Evolutionary conservation across 2,888 invertebrate species (phyloP).

Genomic region (Leptothorax acervorum): DNA sequence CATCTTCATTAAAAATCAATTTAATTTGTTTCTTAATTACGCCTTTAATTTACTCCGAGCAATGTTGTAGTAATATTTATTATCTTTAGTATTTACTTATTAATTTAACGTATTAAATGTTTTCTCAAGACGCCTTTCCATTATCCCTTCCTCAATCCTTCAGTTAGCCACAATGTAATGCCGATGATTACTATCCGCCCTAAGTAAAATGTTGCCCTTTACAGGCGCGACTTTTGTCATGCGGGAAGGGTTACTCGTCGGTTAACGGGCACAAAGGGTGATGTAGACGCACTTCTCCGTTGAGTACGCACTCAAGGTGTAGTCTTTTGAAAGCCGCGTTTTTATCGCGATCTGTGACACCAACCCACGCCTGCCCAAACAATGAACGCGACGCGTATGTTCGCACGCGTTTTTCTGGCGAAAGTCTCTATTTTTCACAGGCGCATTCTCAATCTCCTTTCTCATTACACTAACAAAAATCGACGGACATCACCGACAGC

Average conservation of each 20-base stretch:
- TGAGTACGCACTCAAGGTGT: conserved; percentile 26
- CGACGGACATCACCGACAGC: background rate
- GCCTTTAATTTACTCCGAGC: background rate
- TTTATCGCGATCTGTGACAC: conserved; percentile 46
- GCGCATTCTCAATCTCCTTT: conserved; percentile 46
- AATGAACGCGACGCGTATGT: background rate
- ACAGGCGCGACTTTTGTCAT: conserved; percentile 37
- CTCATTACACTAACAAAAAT: background rate
- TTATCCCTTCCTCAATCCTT: background rate
- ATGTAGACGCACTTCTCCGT: conserved; percentile 40
- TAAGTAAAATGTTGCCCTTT: conserved; percentile 47
- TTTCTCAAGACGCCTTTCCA: background rate
- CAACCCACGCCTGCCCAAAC: background rate
- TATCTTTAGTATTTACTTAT: background rate
- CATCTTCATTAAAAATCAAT: too few species aligned
- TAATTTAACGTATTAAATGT: background rate
- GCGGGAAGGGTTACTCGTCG: conserved; percentile 40
- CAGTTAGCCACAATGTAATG: background rate
- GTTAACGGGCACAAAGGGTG: conserved; percentile 33
- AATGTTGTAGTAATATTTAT: background rate
- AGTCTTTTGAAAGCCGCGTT: conserved; percentile 56
- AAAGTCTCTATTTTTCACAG: conserved; percentile 42
- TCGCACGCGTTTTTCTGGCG: conserved; percentile 4
- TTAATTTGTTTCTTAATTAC: background rate
- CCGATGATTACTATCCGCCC: background rate